phyloP scores from a whole-genome alignment of 2,113 vertebrate genomes.

The Clupea harengus region DNA sequence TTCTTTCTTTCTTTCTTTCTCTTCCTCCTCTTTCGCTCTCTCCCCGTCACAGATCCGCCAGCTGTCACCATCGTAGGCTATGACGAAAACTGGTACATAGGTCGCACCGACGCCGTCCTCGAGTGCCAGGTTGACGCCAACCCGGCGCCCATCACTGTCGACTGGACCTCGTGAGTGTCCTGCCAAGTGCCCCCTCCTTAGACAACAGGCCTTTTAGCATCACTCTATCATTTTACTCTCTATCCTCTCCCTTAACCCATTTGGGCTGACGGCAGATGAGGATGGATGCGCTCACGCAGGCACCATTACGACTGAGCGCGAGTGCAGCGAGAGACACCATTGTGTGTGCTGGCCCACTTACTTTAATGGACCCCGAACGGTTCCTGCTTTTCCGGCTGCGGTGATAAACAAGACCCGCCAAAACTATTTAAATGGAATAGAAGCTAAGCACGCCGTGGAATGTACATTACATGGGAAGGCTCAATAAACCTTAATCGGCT shows the following conservation, averaged over 20 bases:
- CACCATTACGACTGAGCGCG: background rate
- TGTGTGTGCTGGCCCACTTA: background rate
- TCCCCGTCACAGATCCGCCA: conserved; percentile 67
- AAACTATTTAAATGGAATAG: background rate
- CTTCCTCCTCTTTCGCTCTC: conserved; percentile 13
- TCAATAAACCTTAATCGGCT: background rate
- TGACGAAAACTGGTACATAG: conserved; percentile 83
- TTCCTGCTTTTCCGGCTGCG: background rate
- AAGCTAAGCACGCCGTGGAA: background rate
- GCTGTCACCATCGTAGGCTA: conserved; percentile 79
- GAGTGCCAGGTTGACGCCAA: conserved; percentile 74
- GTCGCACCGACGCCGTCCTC: conserved; percentile 69
- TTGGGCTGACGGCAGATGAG: background rate
- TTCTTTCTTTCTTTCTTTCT: conserved; percentile 12
- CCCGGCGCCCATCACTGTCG: conserved; percentile 65
- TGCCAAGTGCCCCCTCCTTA: background rate
- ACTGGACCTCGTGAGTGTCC: conserved; percentile 78
- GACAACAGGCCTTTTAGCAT: background rate
- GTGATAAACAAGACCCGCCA: background rate
- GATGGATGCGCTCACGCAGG: background rate
- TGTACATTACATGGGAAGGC: background rate
- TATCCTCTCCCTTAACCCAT: background rate
- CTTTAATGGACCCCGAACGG: background rate
- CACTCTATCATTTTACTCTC: background rate
- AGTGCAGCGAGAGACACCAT: background rate